Evolutionary conservation across 2,888 invertebrate genomes (phyloP), one percentile per base, ranked within the genome.

Genomic region (Saturnia pavonia): DNA sequence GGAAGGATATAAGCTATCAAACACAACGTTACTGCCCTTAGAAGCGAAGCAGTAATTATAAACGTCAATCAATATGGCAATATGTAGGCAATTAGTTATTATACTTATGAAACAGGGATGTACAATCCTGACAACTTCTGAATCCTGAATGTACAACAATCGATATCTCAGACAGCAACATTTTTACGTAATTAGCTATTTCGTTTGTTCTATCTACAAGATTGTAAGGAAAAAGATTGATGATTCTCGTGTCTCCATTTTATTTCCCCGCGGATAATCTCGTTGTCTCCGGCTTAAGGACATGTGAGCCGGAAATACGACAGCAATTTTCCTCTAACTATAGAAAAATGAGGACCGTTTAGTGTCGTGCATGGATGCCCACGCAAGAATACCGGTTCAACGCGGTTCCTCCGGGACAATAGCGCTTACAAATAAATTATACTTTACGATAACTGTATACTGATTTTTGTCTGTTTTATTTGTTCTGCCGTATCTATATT

Each of bases 231-330:
- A 76, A 78, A 85, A 91, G 91, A 92, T 91, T 91, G 91, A 92
- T 92, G 91, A 87, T 86, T 84, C 87, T 86, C 88, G 79, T 90
- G 91, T 89, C 90, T 89, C 84, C 88, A 87, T 91, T 91, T 91
- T 92, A 91, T 91, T 91, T 91, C 88, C 88, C 88, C 88, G 84
- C 87, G 88, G 91, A 91, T 92, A 92, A 92, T 92, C 92, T 91
- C 89, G 90, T 91, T 91, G 92, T 92, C 91, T 91, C 89, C 88
- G 87, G 88, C 89, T 91, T 91, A 91, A 90, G 91, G 91, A 89
- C 89, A 91, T 90, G 90, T 90, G 91, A 91, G 91, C 86, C 87
- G 90, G 89, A 92, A 91, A 92, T 91, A 91, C 91, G 91, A 90
- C 88, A 86, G 90, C 91, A 91, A 91, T 92, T 92, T 91, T 91